A percentile compares a stretch with the other conserved stretches of the same genome.
phyloP scores from a whole-genome alignment of 2,113 vertebrate species.

The Elephantulus edwardii region DNA sequence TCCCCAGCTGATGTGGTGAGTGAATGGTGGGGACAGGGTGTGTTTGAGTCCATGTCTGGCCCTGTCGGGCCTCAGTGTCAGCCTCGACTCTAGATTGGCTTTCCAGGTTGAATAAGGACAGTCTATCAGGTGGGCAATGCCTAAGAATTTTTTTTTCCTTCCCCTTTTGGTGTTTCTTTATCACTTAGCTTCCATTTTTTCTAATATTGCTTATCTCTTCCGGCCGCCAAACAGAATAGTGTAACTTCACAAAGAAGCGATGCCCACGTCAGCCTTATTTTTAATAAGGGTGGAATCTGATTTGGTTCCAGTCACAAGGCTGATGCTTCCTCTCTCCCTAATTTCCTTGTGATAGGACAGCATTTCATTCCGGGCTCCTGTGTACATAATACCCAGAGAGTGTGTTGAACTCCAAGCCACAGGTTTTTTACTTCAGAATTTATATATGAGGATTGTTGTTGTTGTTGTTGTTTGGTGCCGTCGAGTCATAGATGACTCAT shows the following conservation, averaged over 20 bases:
- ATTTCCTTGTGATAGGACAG: neutral
- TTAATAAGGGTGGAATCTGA: neutral
- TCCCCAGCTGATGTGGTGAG: rapidly evolving
- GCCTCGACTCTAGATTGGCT: neutral
- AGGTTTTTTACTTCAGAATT: conserved; percentile 18
- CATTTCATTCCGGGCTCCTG: neutral
- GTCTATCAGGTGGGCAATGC: neutral
- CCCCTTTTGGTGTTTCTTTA: neutral
- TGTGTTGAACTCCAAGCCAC: neutral
- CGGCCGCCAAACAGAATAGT: neutral
- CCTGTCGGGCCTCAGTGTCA: neutral
- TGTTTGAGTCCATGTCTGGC: neutral
- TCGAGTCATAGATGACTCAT: too few species aligned
- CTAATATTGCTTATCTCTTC: neutral
- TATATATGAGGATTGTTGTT: neutral
- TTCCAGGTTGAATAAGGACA: neutral
- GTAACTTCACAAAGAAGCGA: neutral
- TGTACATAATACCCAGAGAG: neutral
- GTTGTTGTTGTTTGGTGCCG: too few species aligned
- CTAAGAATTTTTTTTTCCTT: too few species aligned
- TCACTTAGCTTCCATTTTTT: neutral
- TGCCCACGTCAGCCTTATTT: neutral
- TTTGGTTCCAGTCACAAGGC: neutral
- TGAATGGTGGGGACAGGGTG: neutral
- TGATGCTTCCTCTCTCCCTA: neutral